A percentile compares a stretch with the other conserved stretches of the same genome.
Evolutionary conservation across 2,888 invertebrate genomes (phyloP).

Genomic region (Xestia c-nigrum): DNA sequence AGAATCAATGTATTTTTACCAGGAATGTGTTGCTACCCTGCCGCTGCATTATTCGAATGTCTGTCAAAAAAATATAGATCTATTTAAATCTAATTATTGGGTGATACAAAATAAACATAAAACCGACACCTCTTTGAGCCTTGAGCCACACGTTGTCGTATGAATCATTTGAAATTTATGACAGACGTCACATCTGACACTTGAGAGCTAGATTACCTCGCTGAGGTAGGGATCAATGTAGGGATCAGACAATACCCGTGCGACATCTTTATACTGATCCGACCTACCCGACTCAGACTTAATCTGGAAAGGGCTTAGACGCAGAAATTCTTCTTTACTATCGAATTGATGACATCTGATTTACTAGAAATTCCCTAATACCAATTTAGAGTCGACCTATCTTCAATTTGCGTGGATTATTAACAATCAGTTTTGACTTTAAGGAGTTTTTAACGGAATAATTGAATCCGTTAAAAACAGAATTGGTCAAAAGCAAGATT

Average conservation of each 20-base stretch:
- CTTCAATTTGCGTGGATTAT: constrained; percentile 20
- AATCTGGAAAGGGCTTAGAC: not conserved
- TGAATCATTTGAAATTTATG: constrained; percentile 22
- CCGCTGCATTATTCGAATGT: not conserved
- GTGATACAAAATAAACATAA: not conserved
- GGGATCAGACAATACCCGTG: constrained; percentile 12
- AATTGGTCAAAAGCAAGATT: no score
- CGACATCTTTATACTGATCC: constrained; percentile 8
- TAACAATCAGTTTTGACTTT: not conserved
- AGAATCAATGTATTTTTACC: not conserved
- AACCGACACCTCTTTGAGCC: not conserved
- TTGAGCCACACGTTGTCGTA: not conserved
- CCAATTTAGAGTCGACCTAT: not conserved
- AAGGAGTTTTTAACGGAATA: not conserved
- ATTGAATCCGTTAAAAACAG: not conserved
- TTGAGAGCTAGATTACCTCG: constrained; percentile 34
- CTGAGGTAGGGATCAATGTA: constrained; percentile 10
- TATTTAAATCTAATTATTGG: not conserved
- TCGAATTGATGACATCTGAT: constrained; percentile 17
- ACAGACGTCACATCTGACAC: constrained; percentile 6
- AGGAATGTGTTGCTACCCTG: not conserved
- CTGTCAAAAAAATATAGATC: not conserved
- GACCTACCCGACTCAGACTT: constrained; percentile 6
- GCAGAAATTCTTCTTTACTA: constrained; percentile 10
- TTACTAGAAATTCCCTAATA: constrained; percentile 3